Percentiles rank a stretch among this genome's conserved stretches.
phyloP scores from a whole-genome alignment of 64 coral and sea anemone species.

The Pocillopora damicornis region DNA sequence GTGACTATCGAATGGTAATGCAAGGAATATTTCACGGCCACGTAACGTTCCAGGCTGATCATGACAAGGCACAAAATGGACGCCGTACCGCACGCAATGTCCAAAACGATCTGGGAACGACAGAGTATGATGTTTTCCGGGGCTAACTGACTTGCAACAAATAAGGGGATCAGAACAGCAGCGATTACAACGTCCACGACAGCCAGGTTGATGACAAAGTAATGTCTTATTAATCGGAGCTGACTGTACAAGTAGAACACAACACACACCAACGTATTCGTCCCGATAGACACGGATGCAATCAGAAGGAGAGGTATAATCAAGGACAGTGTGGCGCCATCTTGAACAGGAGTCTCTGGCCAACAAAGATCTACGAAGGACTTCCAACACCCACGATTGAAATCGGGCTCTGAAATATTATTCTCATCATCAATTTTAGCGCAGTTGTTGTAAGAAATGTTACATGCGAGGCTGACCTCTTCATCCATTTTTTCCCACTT shows the following conservation, averaged over 20 bases:
- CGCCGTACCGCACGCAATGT: conserved; percentile 72
- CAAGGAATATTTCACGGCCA: conserved; percentile 68
- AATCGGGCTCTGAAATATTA: conserved; percentile 8
- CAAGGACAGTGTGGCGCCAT: neutral
- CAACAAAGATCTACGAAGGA: conserved; percentile 50
- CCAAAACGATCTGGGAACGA: conserved; percentile 52
- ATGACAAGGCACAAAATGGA: conserved; percentile 66
- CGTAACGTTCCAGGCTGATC: conserved; percentile 73
- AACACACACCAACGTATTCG: conserved; percentile 66
- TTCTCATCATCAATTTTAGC: neutral
- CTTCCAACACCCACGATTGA: conserved; percentile 66
- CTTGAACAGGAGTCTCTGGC: neutral
- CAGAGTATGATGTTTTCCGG: conserved; percentile 38
- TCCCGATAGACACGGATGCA: conserved; percentile 40
- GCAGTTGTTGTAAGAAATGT: conserved; percentile 9
- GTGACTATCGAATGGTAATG: conserved; percentile 62
- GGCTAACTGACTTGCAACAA: conserved; percentile 48
- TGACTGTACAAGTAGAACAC: conserved; percentile 78
- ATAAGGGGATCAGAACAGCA: conserved; percentile 53
- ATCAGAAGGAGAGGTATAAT: conserved; percentile 48
- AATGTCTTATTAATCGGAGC: conserved; percentile 77
- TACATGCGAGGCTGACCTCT: neutral
- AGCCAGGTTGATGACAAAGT: conserved; percentile 83
- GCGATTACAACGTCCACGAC: conserved; percentile 71
- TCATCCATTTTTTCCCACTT: neutral